Percentiles rank a stretch among this genome's conserved stretches.
Evolutionary conservation across 2,113 vertebrate genomes (phyloP).

Genomic region (Rhea americana): DNA sequence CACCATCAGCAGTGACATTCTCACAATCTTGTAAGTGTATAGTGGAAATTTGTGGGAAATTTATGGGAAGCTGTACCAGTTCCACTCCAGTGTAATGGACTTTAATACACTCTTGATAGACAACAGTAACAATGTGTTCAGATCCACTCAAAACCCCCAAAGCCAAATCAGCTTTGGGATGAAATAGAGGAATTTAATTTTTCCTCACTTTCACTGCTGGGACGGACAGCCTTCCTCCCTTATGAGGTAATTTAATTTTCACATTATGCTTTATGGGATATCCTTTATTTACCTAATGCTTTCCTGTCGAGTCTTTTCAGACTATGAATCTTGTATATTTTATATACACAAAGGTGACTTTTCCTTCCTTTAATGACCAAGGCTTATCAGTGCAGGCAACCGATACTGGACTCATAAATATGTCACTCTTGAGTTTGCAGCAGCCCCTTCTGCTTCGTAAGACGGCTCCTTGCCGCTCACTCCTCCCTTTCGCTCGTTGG

Average conservation of each 20-base stretch:
- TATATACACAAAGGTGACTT: constrained; percentile 83
- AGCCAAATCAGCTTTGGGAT: constrained; percentile 16
- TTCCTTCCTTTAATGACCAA: constrained; percentile 82
- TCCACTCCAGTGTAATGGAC: background rate
- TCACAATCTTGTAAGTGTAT: background rate
- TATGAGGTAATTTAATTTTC: constrained; percentile 74
- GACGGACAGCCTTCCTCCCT: constrained; percentile 59
- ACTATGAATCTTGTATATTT: constrained; percentile 78
- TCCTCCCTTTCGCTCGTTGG: background rate
- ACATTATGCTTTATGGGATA: constrained; percentile 80
- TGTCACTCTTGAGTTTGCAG: constrained; percentile 58
- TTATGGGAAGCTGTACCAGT: background rate
- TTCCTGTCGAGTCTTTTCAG: constrained; percentile 80
- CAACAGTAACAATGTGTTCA: background rate
- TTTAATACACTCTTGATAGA: background rate
- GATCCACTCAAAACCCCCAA: background rate
- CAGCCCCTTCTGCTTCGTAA: constrained; percentile 22
- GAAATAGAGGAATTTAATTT: constrained; percentile 37
- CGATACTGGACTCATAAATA: constrained; percentile 80
- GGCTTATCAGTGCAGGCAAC: constrained; percentile 78
- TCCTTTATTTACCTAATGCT: constrained; percentile 84
- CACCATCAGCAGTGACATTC: background rate
- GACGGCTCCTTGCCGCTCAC: constrained; percentile 15
- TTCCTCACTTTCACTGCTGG: constrained; percentile 48
- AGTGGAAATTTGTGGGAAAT: background rate